These are phyloP conservation scores for Eumaeus atala DNA, from an alignment of 1,140 invertebrate species.

Conservation along the genomic window DNA sequence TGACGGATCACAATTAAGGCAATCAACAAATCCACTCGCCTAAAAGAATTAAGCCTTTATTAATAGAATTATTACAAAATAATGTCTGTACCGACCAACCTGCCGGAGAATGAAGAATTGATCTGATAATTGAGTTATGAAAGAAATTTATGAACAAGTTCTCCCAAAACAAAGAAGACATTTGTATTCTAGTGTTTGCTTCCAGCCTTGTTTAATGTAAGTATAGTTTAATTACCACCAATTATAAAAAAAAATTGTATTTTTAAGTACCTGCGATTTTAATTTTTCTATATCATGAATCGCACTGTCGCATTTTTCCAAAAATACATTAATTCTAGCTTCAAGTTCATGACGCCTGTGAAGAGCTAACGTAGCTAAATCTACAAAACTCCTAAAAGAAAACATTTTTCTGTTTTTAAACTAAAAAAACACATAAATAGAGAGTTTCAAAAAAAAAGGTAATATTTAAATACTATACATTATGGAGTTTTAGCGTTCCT, in stretches of 20 bases:
- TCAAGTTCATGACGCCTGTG: constrained; percentile 54
- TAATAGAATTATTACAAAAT: no score
- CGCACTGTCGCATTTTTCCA: constrained; percentile 50
- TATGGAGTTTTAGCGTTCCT: no score
- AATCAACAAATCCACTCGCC: constrained; percentile 41
- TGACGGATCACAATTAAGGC: constrained; percentile 50
- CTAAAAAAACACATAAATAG: constrained; percentile 18
- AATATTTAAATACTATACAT: no score
- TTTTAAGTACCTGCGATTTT: constrained; percentile 43
- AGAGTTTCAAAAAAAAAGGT: no score
- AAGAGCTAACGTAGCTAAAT: constrained; percentile 51
- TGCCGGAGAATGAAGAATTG: no score
- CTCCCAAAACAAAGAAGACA: no score
- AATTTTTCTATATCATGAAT: constrained; percentile 48
- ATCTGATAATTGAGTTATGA: no score
- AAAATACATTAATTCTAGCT: constrained; percentile 41
- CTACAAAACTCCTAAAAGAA: constrained; percentile 61
- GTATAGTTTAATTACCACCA: no score
- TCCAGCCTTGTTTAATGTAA: no score
- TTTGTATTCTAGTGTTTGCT: no score
- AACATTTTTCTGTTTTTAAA: neutral
- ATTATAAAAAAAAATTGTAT: neutral
- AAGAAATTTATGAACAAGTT: no score
- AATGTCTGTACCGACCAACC: no score
- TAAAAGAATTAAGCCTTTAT: constrained; percentile 25